Conservation (phyloP, 2,113 vertebrate genomes). For the Xyliphius kryptos region DNA sequence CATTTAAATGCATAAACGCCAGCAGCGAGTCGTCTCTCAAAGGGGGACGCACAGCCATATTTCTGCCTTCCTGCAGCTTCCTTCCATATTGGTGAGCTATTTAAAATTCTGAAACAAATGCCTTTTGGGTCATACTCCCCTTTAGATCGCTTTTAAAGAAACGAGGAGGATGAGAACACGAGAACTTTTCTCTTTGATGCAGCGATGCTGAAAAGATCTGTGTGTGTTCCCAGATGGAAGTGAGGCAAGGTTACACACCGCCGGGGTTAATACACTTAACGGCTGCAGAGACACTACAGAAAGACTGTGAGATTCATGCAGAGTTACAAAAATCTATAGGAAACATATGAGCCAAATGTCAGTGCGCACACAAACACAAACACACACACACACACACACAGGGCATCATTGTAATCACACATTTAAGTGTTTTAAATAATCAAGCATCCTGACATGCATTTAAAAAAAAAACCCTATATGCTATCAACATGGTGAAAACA, state of each 20-base stretch:
- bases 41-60: not conserved
- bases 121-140: not conserved
- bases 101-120: constrained; percentile 4
- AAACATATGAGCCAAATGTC: too few species aligned
- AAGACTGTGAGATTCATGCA: too few species aligned
- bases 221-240: constrained; percentile 4
- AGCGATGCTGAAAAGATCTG: not conserved
- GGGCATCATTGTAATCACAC: too few species aligned
- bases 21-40: constrained; percentile 4
- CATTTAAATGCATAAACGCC: constrained; percentile 40
- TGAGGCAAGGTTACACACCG: constrained; percentile 25
- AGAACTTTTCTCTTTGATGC: constrained; percentile 15
- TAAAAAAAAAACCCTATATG: too few species aligned
- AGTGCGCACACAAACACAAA: too few species aligned
- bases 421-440: too few species aligned
- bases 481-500: too few species aligned
- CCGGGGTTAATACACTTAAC: not conserved
- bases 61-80: not conserved
- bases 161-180: not conserved
- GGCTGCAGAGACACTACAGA: too few species aligned
- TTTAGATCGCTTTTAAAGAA: not conserved
- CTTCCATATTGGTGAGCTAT: not conserved
- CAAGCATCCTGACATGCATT: too few species aligned
- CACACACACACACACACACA: too few species aligned
- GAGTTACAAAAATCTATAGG: too few species aligned